A percentile compares a stretch with the other conserved stretches of the same genome.
Conservation (phyloP, 2,113 vertebrate species). For the Pholis gunnellus region DNA sequence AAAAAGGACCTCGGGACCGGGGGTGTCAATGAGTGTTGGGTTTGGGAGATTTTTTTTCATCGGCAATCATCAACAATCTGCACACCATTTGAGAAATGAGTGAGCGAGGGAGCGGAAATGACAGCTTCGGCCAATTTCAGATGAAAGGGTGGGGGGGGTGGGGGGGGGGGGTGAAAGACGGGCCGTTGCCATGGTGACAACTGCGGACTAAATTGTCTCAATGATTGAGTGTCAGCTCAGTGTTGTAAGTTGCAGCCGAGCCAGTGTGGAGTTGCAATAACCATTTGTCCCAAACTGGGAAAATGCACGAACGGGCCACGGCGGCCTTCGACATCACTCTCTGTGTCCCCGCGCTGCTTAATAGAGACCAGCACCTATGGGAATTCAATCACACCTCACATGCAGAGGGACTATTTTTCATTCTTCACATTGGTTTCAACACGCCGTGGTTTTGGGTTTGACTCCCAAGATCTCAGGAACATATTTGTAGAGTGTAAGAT, state of each 20-base stretch:
- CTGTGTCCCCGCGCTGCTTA: conserved; percentile 55
- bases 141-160: conserved; percentile 48
- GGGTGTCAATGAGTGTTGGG: conserved; percentile 50
- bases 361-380: conserved; percentile 55
- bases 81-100: conserved; percentile 72
- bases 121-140: conserved; percentile 76
- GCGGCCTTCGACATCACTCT: conserved; percentile 41
- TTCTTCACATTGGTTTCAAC: conserved; percentile 18
- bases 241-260: conserved; percentile 55
- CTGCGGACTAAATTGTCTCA: conserved; percentile 71
- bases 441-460: neutral
- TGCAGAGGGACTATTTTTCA: conserved; percentile 32
- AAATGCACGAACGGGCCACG: conserved; percentile 61
- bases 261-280: conserved; percentile 57
- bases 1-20: conserved; percentile 56
- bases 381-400: conserved; percentile 58
- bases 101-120: conserved; percentile 63
- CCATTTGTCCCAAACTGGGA: conserved; percentile 70
- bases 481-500: neutral
- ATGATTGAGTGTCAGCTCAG: conserved; percentile 75
- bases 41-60: conserved; percentile 46
- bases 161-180: conserved; percentile 63
- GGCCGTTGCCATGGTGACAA: conserved; percentile 79
- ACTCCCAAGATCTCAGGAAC: conserved; percentile 17
- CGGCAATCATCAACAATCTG: conserved; percentile 73